Conservation (phyloP, 2,113 vertebrate species). For the Potamarius usumacintae region DNA sequence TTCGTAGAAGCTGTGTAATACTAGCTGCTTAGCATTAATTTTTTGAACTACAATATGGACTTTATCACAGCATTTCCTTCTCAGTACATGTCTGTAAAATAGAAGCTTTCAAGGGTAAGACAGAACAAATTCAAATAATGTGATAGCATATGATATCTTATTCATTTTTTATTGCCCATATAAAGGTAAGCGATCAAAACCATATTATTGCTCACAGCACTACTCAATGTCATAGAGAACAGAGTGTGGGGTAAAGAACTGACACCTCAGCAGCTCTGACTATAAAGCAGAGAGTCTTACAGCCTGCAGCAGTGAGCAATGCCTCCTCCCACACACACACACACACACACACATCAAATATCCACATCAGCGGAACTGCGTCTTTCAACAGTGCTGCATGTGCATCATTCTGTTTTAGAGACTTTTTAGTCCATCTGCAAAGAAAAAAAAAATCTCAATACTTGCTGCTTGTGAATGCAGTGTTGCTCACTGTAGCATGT, state of each 20-base stretch:
- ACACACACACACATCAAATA: conserved; percentile 11
- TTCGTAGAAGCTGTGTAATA: background rate
- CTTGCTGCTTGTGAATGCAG: background rate
- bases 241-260: conserved; percentile 18
- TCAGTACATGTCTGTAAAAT: background rate
- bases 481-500: background rate
- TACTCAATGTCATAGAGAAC: conserved; percentile 1
- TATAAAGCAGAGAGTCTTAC: conserved; percentile 15
- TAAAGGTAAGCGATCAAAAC: conserved; percentile 1
- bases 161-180: background rate
- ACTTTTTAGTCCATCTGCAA: background rate
- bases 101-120: background rate
- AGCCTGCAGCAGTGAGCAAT: conserved; percentile 28
- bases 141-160: background rate
- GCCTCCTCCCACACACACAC: conserved; percentile 2
- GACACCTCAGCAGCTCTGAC: conserved; percentile 31
- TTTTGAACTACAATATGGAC: background rate
- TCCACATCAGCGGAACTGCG: conserved; percentile 20
- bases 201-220: conserved; percentile 30
- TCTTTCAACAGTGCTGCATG: conserved; percentile 20
- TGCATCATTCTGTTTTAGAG: background rate
- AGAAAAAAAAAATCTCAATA: background rate
- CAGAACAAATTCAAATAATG: conserved; percentile 4
- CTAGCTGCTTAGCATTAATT: background rate
- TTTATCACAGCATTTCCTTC: background rate